Evolutionary conservation across 2,888 invertebrate species (phyloP).

Genomic region (Drosophila suboccidentalis): DNA sequence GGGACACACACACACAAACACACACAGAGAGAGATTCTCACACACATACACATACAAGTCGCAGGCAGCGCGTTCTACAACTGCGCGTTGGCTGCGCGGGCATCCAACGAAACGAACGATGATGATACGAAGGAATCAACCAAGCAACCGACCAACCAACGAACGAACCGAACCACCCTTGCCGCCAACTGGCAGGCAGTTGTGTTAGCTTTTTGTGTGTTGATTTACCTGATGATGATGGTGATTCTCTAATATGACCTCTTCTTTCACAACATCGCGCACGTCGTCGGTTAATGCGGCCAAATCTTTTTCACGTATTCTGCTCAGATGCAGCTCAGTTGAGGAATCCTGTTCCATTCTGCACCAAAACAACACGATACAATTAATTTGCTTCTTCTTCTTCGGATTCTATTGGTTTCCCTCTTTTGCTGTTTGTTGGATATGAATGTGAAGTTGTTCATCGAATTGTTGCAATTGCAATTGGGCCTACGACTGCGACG

Average conservation of each 20-base stretch:
- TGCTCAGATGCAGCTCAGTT: constrained; percentile 82
- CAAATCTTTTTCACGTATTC: constrained; percentile 83
- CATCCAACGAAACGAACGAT: constrained; percentile 49
- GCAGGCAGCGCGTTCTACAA: constrained; percentile 64
- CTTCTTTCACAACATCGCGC: constrained; percentile 83
- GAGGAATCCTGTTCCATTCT: constrained; percentile 84
- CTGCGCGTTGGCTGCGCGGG: constrained; percentile 73
- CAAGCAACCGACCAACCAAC: constrained; percentile 29
- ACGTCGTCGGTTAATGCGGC: constrained; percentile 80
- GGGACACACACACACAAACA: constrained; percentile 26
- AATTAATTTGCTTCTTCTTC: constrained; percentile 56
- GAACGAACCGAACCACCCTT: constrained; percentile 47
- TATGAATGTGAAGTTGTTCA: constrained; percentile 60
- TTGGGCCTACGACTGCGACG: constrained; percentile 46
- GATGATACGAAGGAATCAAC: constrained; percentile 25
- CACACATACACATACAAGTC: constrained; percentile 36
- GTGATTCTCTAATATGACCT: constrained; percentile 83
- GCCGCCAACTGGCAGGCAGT: constrained; percentile 48
- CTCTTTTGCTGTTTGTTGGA: constrained; percentile 47
- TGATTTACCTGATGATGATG: constrained; percentile 75
- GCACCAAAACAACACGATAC: constrained; percentile 58
- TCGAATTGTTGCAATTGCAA: constrained; percentile 75
- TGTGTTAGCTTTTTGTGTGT: constrained; percentile 44
- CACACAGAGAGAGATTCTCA: constrained; percentile 31
- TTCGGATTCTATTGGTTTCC: constrained; percentile 47